Conservation (phyloP, 1,140 invertebrate species). For the Philaenus spumarius region DNA sequence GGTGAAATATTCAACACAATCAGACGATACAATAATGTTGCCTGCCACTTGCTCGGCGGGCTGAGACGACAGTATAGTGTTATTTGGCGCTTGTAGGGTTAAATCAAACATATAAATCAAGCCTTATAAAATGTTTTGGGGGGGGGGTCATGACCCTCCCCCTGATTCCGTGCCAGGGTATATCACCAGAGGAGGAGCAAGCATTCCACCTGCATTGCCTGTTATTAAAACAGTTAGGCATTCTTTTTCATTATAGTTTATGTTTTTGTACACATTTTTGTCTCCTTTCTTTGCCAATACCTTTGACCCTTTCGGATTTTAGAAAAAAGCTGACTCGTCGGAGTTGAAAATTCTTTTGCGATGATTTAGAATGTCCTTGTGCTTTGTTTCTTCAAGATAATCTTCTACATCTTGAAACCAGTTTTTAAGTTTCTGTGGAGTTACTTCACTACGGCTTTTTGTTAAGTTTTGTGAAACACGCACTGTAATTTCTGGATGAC, state of each 20-base stretch:
- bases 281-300: slow-evolving; percentile 16
- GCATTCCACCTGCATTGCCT: slow-evolving; percentile 8
- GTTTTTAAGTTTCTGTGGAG: slow-evolving; percentile 27
- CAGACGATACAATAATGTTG: too few relatives aligned
- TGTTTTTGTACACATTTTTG: slow-evolving; percentile 13
- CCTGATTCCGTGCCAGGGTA: too few relatives aligned
- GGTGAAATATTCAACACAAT: too few relatives aligned
- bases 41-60: too few relatives aligned
- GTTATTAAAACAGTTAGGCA: slow-evolving; percentile 17
- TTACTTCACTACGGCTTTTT: too few relatives aligned
- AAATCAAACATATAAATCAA: too few relatives aligned
- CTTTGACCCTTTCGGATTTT: neutral
- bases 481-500: neutral
- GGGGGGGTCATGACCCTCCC: too few relatives aligned
- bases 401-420: slow-evolving; percentile 34
- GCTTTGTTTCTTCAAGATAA: slow-evolving; percentile 29
- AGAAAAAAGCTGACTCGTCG: slow-evolving; percentile 18
- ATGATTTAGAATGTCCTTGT: slow-evolving; percentile 25
- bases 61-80: too few relatives aligned
- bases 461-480: slow-evolving; percentile 29
- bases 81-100: too few relatives aligned
- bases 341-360: slow-evolving; percentile 20
- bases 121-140: too few relatives aligned
- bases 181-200: slow-evolving; percentile 16
- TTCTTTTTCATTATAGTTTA: slow-evolving; percentile 17